phyloP scores from a whole-genome alignment of 2,888 invertebrate genomes.

The Phasia obesa region DNA sequence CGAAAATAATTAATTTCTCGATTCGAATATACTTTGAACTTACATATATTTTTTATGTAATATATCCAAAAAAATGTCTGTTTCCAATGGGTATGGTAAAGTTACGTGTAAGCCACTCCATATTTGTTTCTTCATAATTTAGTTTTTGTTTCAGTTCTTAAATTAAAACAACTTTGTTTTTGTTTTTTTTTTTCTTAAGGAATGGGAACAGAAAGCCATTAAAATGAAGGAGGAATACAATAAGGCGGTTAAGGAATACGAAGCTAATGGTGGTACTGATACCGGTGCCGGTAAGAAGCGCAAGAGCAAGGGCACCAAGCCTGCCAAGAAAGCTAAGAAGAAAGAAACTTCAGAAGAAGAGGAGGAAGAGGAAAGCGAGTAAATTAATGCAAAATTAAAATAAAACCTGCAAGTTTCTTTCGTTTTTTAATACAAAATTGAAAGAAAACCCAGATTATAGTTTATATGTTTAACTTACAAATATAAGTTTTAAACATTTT shows the following conservation, averaged over 20 bases:
- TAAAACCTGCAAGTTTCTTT: slow-evolving; percentile 65
- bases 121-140: too few species aligned
- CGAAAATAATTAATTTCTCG: too few species aligned
- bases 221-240: slow-evolving; percentile 95
- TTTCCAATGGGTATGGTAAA: too few species aligned
- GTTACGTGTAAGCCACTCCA: too few species aligned
- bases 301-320: slow-evolving; percentile 83
- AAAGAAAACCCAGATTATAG: slow-evolving; percentile 52
- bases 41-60: too few species aligned
- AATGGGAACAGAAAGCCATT: slow-evolving; percentile 95
- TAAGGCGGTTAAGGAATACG: slow-evolving; percentile 94
- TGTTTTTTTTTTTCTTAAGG: slow-evolving; percentile 83
- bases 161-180: neutral
- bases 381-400: slow-evolving; percentile 78
- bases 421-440: slow-evolving; percentile 50
- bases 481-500: slow-evolving; percentile 81
- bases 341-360: slow-evolving; percentile 87
- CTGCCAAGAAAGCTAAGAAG: slow-evolving; percentile 84
- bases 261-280: slow-evolving; percentile 88
- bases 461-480: slow-evolving; percentile 73
- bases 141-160: neutral
- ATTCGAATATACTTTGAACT: too few species aligned
- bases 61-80: too few species aligned
- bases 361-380: slow-evolving; percentile 86
- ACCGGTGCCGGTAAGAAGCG: slow-evolving; percentile 85